These are phyloP conservation scores for Macrosteles quadrilineatus DNA, from an alignment of 1,140 invertebrate species.

Conservation along the genomic window DNA sequence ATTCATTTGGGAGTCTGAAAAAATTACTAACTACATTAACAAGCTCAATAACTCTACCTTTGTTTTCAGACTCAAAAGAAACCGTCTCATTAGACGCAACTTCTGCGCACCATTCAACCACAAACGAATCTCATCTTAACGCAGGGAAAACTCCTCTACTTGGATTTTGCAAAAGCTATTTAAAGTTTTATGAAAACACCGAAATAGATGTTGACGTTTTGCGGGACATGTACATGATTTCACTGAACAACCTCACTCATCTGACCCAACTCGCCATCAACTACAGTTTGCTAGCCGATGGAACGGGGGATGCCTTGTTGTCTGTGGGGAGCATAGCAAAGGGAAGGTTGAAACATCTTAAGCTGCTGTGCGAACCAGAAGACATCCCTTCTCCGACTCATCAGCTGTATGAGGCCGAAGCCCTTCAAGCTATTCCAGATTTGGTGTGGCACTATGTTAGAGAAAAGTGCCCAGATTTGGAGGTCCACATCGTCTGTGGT, in stretches of 20 bases:
- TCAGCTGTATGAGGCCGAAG: neutral
- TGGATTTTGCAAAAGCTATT: neutral
- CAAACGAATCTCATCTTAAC: too few relatives aligned
- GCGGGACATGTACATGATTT: neutral
- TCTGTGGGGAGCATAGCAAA: neutral
- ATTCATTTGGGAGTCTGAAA: too few relatives aligned
- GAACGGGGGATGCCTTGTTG: neutral
- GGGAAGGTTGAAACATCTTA: neutral
- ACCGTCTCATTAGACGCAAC: too few relatives aligned
- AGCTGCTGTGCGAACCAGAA: conserved; percentile 3
- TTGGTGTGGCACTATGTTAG: neutral
- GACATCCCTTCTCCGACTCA: neutral
- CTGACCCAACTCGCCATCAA: neutral
- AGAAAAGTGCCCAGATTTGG: neutral
- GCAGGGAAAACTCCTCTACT: too few relatives aligned
- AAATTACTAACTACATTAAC: too few relatives aligned
- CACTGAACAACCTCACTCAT: neutral
- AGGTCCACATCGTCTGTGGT: conserved; percentile 15
- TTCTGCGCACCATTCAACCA: too few relatives aligned
- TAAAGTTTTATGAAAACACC: neutral
- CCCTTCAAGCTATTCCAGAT: neutral
- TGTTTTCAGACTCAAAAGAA: too few relatives aligned
- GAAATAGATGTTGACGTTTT: neutral
- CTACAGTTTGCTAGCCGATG: conserved; percentile 3
- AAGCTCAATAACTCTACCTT: too few relatives aligned